Evolutionary conservation across 1,140 invertebrate genomes (phyloP).

Genomic region (Tigriopus japonicus): DNA sequence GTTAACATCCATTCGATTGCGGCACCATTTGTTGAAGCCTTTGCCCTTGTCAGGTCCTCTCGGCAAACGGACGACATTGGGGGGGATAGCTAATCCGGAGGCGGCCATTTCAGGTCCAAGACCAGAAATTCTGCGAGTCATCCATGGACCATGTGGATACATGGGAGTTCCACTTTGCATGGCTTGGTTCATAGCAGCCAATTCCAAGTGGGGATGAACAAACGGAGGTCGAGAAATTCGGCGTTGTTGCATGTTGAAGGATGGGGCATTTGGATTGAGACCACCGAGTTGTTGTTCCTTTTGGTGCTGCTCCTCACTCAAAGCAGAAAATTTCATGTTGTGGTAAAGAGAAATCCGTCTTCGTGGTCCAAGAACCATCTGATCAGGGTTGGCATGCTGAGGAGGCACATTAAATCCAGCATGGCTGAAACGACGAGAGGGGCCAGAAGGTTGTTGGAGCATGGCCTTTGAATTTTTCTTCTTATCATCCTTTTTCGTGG

Average conservation of each 20-base stretch:
- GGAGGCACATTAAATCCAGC: slow-evolving; percentile 18
- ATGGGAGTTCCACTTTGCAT: not conserved
- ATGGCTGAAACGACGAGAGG: slow-evolving; percentile 5
- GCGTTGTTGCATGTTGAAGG: slow-evolving; percentile 7
- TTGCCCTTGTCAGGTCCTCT: slow-evolving; percentile 54
- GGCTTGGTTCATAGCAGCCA: slow-evolving; percentile 16
- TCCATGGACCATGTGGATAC: too few relatives aligned
- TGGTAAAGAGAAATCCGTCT: slow-evolving; percentile 11
- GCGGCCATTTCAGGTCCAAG: slow-evolving; percentile 15
- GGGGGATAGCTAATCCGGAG: slow-evolving; percentile 22
- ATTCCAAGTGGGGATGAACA: not conserved
- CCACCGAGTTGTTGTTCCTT: not conserved
- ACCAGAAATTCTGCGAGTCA: slow-evolving; percentile 17
- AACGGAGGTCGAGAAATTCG: slow-evolving; percentile 10
- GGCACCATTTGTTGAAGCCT: slow-evolving; percentile 36
- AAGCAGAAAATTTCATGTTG: slow-evolving; percentile 14
- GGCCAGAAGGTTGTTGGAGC: slow-evolving; percentile 11
- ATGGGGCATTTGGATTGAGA: slow-evolving; percentile 10
- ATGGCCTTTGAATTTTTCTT: slow-evolving; percentile 16
- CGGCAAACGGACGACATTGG: slow-evolving; percentile 51
- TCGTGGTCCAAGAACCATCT: not conserved
- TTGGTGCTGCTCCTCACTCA: slow-evolving; percentile 5
- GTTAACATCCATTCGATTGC: slow-evolving; percentile 6
- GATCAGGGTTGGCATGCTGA: slow-evolving; percentile 14
- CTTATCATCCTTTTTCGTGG: slow-evolving; percentile 22